Evolutionary conservation across 2,113 vertebrate species (phyloP).

Genomic region (Diphyllodes magnificus): DNA sequence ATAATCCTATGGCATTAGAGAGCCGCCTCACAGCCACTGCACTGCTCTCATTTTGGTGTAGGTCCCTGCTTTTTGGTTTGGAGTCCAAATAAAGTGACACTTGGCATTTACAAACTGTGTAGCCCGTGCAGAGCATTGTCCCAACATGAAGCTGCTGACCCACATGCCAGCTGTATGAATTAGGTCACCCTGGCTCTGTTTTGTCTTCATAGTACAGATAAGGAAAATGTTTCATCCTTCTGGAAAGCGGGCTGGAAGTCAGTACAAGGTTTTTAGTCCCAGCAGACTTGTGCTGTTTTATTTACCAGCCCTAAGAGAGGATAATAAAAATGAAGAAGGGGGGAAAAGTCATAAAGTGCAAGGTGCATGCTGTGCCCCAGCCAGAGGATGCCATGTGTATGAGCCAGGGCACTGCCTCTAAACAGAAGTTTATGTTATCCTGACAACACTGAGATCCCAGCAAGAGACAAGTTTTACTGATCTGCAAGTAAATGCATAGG

Average conservation of each 20-base stretch:
- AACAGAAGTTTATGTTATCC: not conserved
- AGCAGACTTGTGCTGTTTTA: not conserved
- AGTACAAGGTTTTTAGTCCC: constrained; percentile 1
- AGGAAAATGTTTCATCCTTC: not conserved
- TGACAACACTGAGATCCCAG: not conserved
- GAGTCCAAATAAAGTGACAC: not conserved
- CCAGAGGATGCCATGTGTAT: fast-evolving
- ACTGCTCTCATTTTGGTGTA: not conserved
- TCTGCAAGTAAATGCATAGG: not conserved
- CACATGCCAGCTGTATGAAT: not conserved
- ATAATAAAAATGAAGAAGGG: not conserved
- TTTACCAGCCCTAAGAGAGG: not conserved
- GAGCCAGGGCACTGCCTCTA: not conserved
- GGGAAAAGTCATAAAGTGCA: fast-evolving
- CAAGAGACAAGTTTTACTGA: not conserved
- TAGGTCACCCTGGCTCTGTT: constrained; percentile 2
- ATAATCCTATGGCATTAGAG: not conserved
- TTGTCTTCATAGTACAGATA: constrained; percentile 25
- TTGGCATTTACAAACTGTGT: not conserved
- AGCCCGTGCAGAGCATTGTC: not conserved
- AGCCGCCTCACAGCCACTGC: not conserved
- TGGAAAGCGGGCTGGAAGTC: not conserved
- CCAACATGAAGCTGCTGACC: not conserved
- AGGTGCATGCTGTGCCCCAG: not conserved
- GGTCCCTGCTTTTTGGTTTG: not conserved